Evolutionary conservation across 2,888 invertebrate species (phyloP).

Genomic region (Resseliella maxima): DNA sequence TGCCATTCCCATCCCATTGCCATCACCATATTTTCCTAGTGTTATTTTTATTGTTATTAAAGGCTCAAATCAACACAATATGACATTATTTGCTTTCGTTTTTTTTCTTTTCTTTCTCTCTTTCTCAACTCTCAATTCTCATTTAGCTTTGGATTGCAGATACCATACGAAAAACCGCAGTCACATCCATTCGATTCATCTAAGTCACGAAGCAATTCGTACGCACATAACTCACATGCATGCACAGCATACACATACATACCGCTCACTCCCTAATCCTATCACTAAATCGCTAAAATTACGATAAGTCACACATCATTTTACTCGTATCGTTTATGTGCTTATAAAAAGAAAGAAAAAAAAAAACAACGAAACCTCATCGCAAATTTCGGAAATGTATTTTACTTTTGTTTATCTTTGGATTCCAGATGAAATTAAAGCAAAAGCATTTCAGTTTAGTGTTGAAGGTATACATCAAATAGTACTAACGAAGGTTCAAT

Average conservation of each 20-base stretch:
- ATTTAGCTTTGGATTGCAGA: conserved; percentile 3
- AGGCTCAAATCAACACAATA: conserved; percentile 51
- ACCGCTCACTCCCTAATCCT: neutral
- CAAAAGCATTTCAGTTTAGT: too few species aligned
- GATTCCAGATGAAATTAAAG: neutral
- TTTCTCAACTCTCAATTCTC: neutral
- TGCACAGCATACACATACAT: neutral
- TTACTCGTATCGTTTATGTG: conserved; percentile 32
- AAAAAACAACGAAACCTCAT: neutral
- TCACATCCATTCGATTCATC: conserved; percentile 35
- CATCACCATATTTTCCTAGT: conserved; percentile 22
- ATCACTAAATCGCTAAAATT: conserved; percentile 43
- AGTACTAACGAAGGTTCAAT: too few species aligned
- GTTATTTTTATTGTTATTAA: conserved; percentile 43
- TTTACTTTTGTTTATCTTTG: neutral
- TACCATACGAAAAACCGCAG: neutral
- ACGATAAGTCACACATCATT: conserved; percentile 53
- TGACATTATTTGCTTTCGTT: conserved; percentile 53
- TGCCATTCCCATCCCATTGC: neutral
- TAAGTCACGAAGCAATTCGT: conserved; percentile 29
- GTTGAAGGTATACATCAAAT: too few species aligned
- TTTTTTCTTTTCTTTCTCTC: neutral
- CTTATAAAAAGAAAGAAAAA: neutral
- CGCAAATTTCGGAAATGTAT: neutral
- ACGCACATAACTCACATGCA: neutral